Percentiles rank a stretch among this genome's conserved stretches.
Conservation (phyloP, 92 coral and sea anemone genomes). For the Galaxea fascicularis region DNA sequence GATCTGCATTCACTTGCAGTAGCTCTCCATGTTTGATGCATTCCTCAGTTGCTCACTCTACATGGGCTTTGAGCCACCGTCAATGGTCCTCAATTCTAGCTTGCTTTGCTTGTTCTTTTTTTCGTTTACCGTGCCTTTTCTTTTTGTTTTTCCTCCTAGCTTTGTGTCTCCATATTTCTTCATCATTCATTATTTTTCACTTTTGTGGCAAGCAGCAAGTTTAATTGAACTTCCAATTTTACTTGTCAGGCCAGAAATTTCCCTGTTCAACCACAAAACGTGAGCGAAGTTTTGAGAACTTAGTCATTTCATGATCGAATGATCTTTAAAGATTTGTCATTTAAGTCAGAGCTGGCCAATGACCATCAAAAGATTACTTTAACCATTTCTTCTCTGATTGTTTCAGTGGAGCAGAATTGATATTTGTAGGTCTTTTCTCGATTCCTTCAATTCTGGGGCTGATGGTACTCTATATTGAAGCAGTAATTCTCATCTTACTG, state of each 20-base stretch:
- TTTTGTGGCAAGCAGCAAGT: neutral
- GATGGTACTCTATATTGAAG: neutral
- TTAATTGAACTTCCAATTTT: neutral
- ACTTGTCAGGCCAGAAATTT: neutral
- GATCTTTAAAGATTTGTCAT: neutral
- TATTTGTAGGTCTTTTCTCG: neutral
- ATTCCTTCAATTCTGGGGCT: neutral
- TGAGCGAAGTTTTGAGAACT: neutral
- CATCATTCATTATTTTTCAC: neutral
- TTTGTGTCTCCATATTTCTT: neutral
- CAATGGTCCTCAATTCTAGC: neutral
- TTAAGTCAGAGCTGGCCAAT: neutral
- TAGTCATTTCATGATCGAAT: neutral
- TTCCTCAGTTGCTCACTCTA: neutral
- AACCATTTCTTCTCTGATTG: neutral
- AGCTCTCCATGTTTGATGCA: neutral
- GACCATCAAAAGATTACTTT: neutral
- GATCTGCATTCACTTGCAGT: neutral
- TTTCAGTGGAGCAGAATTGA: neutral
- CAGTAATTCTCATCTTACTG: neutral
- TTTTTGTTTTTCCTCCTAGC: neutral
- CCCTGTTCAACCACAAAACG: neutral
- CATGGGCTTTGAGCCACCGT: neutral
- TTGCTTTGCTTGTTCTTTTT: neutral
- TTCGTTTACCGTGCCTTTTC: neutral